Percentiles rank a stretch among this genome's conserved stretches.
Conservation (phyloP, 2,888 invertebrate genomes). For the Luperina nickerlii region DNA sequence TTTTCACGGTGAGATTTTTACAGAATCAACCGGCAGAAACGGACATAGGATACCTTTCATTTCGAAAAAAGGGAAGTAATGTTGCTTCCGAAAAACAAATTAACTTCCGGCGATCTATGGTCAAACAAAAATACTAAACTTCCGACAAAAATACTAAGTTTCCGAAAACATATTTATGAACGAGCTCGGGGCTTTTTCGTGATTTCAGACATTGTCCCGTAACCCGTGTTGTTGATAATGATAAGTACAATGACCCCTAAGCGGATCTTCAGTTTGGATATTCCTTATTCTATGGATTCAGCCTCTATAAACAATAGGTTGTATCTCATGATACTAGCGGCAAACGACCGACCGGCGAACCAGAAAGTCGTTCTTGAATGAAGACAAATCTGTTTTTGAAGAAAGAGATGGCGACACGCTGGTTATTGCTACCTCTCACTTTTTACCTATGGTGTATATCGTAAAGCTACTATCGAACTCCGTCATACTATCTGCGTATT, state of each 20-base stretch:
- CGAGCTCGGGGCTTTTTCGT: too few relatives aligned
- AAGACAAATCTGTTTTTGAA: background rate
- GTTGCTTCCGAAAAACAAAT: too few relatives aligned
- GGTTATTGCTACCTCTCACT: background rate
- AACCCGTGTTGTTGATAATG: background rate
- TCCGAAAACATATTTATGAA: too few relatives aligned
- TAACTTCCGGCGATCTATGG: too few relatives aligned
- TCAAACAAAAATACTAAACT: too few relatives aligned
- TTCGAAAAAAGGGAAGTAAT: too few relatives aligned
- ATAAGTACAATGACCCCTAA: background rate
- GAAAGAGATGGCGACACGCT: background rate
- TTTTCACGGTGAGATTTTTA: too few relatives aligned
- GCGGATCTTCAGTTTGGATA: background rate
- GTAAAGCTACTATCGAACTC: background rate
- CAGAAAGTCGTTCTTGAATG: background rate
- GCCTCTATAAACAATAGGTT: background rate
- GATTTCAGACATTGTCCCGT: background rate
- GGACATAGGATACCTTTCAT: too few relatives aligned
- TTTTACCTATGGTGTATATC: background rate
- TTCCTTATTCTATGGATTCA: background rate
- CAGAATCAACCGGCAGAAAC: too few relatives aligned
- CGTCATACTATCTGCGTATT: background rate
- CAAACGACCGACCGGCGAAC: background rate
- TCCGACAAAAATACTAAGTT: too few relatives aligned
- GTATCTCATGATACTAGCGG: too few relatives aligned